These are phyloP conservation scores for Erannis defoliaria DNA, from an alignment of 2,888 invertebrate genomes.

Conservation along the genomic window DNA sequence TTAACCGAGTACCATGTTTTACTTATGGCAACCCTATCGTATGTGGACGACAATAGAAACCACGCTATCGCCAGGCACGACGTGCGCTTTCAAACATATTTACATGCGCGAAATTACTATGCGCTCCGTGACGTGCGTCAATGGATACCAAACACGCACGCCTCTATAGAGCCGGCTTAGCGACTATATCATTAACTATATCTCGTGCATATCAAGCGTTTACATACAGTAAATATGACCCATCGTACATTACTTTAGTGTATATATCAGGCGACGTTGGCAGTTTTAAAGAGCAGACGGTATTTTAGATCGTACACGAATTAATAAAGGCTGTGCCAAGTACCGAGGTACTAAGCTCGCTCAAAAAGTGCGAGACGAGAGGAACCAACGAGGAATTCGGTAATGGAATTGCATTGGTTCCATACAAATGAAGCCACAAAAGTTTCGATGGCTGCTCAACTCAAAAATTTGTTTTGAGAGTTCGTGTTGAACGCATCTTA, in stretches of 20 bases:
- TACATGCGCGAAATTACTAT: slow-evolving; percentile 46
- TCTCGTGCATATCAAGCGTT: slow-evolving; percentile 8
- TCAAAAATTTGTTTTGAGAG: no score
- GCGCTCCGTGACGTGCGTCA: slow-evolving; percentile 55
- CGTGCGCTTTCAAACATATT: slow-evolving; percentile 49
- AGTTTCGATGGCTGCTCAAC: no score
- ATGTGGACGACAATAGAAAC: slow-evolving; percentile 36
- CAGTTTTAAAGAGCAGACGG: no score
- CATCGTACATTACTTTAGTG: not conserved
- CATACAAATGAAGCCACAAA: no score
- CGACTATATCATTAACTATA: slow-evolving; percentile 14
- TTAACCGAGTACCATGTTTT: not conserved
- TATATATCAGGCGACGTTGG: not conserved
- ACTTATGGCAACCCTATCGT: slow-evolving; percentile 26
- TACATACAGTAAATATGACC: slow-evolving; percentile 2
- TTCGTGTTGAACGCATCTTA: no score
- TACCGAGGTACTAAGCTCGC: no score
- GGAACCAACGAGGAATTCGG: no score
- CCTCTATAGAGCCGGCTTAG: slow-evolving; percentile 11
- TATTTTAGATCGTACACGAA: no score
- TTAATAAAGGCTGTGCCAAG: no score
- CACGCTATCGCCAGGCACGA: slow-evolving; percentile 41
- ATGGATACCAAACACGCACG: slow-evolving; percentile 58
- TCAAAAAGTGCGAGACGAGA: no score
- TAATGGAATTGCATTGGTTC: no score